Conservation (phyloP, 2,888 invertebrate species). For the Shargacucullia verbasci region DNA sequence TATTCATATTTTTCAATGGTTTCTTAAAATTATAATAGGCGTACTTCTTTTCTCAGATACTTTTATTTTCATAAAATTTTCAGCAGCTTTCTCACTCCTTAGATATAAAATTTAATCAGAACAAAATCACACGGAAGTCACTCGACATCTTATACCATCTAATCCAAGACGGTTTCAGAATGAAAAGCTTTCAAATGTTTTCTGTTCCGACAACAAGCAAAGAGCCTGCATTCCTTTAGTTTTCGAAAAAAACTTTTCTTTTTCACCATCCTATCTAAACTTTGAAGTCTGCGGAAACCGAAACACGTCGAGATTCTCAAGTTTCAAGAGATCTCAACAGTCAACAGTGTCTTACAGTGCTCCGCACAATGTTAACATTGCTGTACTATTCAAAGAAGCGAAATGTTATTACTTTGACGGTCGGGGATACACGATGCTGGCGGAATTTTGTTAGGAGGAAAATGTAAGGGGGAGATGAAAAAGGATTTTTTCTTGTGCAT, state of each 20-base stretch:
- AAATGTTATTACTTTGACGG: constrained; percentile 52
- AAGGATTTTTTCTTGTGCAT: constrained; percentile 9
- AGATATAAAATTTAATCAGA: constrained; percentile 24
- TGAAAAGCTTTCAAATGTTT: constrained; percentile 28
- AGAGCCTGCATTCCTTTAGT: constrained; percentile 10
- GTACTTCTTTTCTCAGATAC: too few relatives aligned
- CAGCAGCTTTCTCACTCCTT: too few relatives aligned
- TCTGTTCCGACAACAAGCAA: constrained; percentile 28
- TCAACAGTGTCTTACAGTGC: constrained; percentile 18
- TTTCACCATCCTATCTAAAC: constrained; percentile 33
- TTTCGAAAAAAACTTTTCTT: constrained; percentile 16
- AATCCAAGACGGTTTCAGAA: constrained; percentile 26
- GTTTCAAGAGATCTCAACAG: constrained; percentile 39
- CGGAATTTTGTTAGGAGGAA: constrained; percentile 37
- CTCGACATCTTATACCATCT: constrained; percentile 5
- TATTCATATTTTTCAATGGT: too few relatives aligned
- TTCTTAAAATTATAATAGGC: too few relatives aligned
- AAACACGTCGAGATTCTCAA: constrained; percentile 36
- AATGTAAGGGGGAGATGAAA: constrained; percentile 29
- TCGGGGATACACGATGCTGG: constrained; percentile 8
- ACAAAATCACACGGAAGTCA: constrained; percentile 7
- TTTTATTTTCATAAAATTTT: too few relatives aligned
- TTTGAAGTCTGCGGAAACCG: constrained; percentile 35
- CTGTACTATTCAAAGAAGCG: constrained; percentile 32
- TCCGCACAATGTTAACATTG: constrained; percentile 39